Conservation (phyloP, 2,113 vertebrate genomes). For the Corythoichthys haematopterus region DNA sequence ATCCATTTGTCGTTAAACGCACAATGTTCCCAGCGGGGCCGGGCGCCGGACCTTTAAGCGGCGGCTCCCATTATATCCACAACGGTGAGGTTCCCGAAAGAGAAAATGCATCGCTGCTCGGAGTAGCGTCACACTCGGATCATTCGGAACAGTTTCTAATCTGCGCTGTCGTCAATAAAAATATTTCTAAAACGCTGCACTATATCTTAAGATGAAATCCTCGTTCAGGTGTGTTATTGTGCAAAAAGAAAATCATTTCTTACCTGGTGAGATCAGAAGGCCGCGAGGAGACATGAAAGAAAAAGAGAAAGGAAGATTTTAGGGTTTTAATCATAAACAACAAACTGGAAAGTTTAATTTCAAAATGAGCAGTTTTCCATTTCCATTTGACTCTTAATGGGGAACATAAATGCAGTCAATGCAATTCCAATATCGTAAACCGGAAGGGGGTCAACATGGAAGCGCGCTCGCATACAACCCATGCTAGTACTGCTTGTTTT, state of each 20-base stretch:
- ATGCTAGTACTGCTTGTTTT: too few relatives aligned
- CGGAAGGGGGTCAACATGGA: too few relatives aligned
- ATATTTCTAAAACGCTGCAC: neutral
- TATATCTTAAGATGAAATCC: neutral
- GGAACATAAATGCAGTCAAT: too few relatives aligned
- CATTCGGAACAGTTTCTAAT: neutral
- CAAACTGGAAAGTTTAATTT: neutral
- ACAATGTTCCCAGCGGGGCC: slow-evolving; percentile 13
- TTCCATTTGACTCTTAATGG: too few relatives aligned
- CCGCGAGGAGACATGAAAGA: neutral
- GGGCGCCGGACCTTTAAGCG: slow-evolving; percentile 17
- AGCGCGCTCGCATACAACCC: too few relatives aligned
- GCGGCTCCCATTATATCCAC: slow-evolving; percentile 2
- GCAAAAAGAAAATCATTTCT: neutral
- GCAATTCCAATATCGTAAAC: too few relatives aligned
- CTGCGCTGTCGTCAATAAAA: neutral
- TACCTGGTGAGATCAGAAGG: neutral
- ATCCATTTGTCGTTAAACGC: slow-evolving; percentile 5
- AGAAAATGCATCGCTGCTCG: neutral
- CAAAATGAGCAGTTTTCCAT: too few relatives aligned
- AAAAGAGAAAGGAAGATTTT: neutral
- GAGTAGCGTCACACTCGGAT: slow-evolving; percentile 12
- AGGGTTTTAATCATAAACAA: neutral
- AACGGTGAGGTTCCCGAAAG: neutral
- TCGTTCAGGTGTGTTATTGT: neutral